These are phyloP conservation scores for Sanderia malayensis DNA, from an alignment of 30 jellyfish, hydroid and myxozoan species.

Conservation along the genomic window DNA sequence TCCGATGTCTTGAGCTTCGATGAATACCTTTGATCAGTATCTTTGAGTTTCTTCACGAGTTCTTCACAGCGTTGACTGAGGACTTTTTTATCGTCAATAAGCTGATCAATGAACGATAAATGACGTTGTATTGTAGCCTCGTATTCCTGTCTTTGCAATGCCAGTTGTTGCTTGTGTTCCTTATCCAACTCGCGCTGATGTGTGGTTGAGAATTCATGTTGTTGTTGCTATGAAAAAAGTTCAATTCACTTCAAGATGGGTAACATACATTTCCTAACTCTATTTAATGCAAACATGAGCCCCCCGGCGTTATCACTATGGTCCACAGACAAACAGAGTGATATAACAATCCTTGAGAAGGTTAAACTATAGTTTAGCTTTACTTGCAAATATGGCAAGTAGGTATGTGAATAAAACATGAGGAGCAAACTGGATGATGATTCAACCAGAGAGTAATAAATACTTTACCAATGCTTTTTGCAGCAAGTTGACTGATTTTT, in stretches of 20 bases:
- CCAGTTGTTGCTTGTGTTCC: constrained; percentile 92
- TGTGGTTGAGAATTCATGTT: constrained; percentile 75
- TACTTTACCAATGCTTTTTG: constrained; percentile 87
- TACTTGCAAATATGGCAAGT: no score
- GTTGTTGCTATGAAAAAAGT: constrained; percentile 68
- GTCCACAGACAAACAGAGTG: no score
- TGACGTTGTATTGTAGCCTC: constrained; percentile 95
- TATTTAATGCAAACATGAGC: no score
- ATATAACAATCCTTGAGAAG: no score
- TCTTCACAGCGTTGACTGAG: constrained; percentile 94
- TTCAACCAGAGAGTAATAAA: no score
- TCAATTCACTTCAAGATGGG: no score
- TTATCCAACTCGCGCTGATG: constrained; percentile 80
- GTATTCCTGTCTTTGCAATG: constrained; percentile 86
- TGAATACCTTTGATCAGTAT: constrained; percentile 86
- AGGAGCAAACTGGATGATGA: no score
- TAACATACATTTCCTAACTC: no score
- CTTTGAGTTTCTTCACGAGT: constrained; percentile 77
- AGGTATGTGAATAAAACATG: no score
- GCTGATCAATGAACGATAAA: constrained; percentile 89
- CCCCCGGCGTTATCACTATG: no score
- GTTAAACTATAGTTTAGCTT: no score
- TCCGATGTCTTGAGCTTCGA: constrained; percentile 76
- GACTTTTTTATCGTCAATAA: constrained; percentile 93
- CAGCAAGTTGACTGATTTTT: constrained; percentile 75